A percentile compares a stretch with the other conserved stretches of the same genome.
Conservation (phyloP, 2,797 vertebrate species). For the Pygocentrus nattereri region DNA sequence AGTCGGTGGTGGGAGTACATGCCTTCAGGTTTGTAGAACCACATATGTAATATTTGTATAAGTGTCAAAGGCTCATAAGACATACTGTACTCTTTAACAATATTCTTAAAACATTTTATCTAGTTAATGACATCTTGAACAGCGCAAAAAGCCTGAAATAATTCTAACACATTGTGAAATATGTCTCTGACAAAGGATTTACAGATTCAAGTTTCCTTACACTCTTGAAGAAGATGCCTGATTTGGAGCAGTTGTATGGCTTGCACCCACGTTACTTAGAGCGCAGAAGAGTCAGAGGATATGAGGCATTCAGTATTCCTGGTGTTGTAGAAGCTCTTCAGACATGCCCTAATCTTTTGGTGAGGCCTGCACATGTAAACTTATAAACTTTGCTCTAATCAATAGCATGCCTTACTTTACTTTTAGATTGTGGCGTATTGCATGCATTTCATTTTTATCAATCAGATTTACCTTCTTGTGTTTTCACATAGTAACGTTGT, state of each 20-base stretch:
- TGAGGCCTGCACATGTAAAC: conserved; percentile 65
- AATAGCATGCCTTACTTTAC: neutral
- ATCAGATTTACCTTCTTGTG: neutral
- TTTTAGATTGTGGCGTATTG: neutral
- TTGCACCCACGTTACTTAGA: conserved; percentile 97
- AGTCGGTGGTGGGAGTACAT: conserved; percentile 99
- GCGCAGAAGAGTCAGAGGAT: conserved; percentile 92
- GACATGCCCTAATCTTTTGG: conserved; percentile 94
- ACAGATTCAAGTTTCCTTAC: conserved; percentile 96
- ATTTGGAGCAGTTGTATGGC: conserved; percentile 96
- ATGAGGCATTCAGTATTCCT: conserved; percentile 97
- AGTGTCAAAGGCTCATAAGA: neutral
- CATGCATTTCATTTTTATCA: neutral
- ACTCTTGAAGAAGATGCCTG: conserved; percentile 97
- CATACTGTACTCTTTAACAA: neutral
- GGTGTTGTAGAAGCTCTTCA: conserved; percentile 97
- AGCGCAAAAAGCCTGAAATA: neutral
- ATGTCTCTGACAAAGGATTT: conserved; percentile 83
- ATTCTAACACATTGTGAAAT: neutral
- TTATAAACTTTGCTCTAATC: neutral
- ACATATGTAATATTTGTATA: neutral
- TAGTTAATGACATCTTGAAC: neutral
- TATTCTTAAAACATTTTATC: neutral
- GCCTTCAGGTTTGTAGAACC: conserved; percentile 85
- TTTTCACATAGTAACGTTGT: neutral